These are phyloP conservation scores for Streptopelia turtur DNA, from an alignment of 2,797 vertebrate genomes.

Conservation along the genomic window DNA sequence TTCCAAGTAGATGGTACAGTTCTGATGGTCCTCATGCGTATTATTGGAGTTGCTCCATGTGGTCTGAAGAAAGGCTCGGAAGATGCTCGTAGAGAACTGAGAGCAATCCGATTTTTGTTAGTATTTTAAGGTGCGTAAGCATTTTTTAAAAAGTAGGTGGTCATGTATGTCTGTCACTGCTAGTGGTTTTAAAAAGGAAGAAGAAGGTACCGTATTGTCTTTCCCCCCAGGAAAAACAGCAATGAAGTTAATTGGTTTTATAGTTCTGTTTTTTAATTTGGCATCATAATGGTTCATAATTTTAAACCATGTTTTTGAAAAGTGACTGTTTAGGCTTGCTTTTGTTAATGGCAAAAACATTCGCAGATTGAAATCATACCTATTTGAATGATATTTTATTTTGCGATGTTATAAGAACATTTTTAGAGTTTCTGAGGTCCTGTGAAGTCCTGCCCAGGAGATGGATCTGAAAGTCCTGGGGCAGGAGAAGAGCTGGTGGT, in stretches of 20 bases:
- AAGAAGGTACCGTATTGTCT: not conserved
- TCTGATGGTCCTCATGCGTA: not conserved
- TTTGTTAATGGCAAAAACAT: not conserved
- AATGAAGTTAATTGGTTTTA: not conserved
- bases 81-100: not conserved
- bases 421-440: not conserved
- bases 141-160: not conserved
- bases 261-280: not conserved
- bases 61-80: not conserved
- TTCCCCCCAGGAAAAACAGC: not conserved
- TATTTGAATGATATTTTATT: not conserved
- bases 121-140: not conserved
- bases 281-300: not conserved
- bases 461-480: not conserved
- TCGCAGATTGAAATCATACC: not conserved
- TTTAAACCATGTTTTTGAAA: not conserved
- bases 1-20: not conserved
- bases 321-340: not conserved
- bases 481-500: not conserved
- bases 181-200: not conserved
- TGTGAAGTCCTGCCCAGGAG: not conserved
- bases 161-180: not conserved
- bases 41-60: accelerated
- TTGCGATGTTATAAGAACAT: not conserved
- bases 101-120: not conserved